Evolutionary conservation across 2,888 invertebrate species (phyloP).

Genomic region (Tenthredo scrophulariae): DNA sequence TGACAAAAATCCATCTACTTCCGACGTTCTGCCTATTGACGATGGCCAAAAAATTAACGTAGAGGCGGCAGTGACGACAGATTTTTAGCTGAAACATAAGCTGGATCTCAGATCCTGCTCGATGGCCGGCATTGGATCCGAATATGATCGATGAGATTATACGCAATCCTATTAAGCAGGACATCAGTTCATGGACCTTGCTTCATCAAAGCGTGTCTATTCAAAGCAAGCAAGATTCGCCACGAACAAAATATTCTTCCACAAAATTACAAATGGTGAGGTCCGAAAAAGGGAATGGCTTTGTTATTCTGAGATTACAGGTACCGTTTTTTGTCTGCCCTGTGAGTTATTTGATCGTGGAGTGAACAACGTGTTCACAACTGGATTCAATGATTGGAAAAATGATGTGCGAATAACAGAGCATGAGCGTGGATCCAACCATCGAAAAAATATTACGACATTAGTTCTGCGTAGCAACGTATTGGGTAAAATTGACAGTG

Average conservation of each 20-base stretch:
- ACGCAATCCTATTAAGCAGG: conserved; percentile 52
- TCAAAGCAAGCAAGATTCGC: conserved; percentile 48
- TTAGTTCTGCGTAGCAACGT: too few relatives aligned
- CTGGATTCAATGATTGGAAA: too few relatives aligned
- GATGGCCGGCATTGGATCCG: conserved; percentile 47
- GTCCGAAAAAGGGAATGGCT: too few relatives aligned
- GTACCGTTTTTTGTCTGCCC: too few relatives aligned
- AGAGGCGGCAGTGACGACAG: not conserved
- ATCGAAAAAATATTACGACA: too few relatives aligned
- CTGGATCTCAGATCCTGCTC: conserved; percentile 49
- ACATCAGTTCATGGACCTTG: conserved; percentile 43
- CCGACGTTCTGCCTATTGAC: not conserved
- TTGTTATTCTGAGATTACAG: too few relatives aligned
- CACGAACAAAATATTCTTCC: conserved; percentile 54
- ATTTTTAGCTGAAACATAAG: not conserved
- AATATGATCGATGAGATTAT: conserved; percentile 54
- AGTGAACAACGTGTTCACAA: too few relatives aligned
- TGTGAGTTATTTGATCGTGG: too few relatives aligned
- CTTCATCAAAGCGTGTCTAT: conserved; percentile 49
- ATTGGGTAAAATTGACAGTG: too few relatives aligned
- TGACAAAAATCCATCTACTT: not conserved
- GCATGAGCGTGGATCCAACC: too few relatives aligned
- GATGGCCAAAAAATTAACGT: not conserved
- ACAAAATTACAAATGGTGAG: too few relatives aligned
- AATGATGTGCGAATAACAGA: too few relatives aligned